Base-by-base conservation (phyloP, 2,888 invertebrate genomes). In the Agrilus biguttatus region DNA sequence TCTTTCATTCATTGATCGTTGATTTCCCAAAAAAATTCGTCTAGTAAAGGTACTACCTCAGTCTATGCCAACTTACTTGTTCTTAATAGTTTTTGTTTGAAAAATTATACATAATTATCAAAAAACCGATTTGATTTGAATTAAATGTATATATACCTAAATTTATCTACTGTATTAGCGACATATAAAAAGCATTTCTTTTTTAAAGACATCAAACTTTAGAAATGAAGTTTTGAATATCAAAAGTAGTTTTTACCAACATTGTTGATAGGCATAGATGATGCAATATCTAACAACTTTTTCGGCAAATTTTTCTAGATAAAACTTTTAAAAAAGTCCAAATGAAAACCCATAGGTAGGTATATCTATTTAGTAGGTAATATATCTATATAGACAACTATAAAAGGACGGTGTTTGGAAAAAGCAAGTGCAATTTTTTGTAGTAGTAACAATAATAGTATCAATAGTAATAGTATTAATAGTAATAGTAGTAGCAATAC, bases 191-290 rank as follows among this genome's bases (percentile, higher is more conserved):
- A 28, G 28, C 28, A 28, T 28, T 28, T 28, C 28, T 28, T 28
- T 28, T 10, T 10, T 28, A 28, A 23, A 23, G 28, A 28, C 28
- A 28, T 28, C 28, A 38, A 43, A 45, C 40, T 47, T 43, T 41
- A 49, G 38, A 45, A 47, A 45, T 47, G 33, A 47, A 42, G 44
- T 44, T 43, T 42, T 33, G 40, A 40, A 45, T 42, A 45, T 42
- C 45, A 45, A 42, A 42, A 45, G 42, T 38, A 17, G 17, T 38
- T 38, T 19, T 12, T 38, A 2, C 21, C 13, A 3, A 19, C 8
- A 21, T 21, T 21, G 21, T n/a, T n/a, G n/a, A n/a, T 21, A 21
- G 6, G 21, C 5, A 21, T 21, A 21, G n/a, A n/a, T n/a, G n/a
- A n/a, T n/a, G n/a, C 21, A 21, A 8, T 14, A 21, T 38, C 14